These are phyloP conservation scores for Eupeodes corollae DNA, from an alignment of 1,140 invertebrate genomes.

Conservation along the genomic window DNA sequence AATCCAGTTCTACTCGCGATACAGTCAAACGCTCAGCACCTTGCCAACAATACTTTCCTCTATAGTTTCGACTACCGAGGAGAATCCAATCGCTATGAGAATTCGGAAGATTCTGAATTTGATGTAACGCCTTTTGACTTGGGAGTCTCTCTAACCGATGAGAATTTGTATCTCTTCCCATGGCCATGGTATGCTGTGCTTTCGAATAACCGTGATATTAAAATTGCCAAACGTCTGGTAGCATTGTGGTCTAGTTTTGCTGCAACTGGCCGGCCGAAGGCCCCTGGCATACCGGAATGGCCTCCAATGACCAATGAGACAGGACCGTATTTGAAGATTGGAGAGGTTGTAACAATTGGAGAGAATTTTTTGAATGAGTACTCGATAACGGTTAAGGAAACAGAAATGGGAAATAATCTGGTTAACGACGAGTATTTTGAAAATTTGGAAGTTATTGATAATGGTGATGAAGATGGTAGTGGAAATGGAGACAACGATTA, in stretches of 20 bases:
- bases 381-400: constrained; percentile 21
- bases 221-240: constrained; percentile 28
- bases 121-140: constrained; percentile 27
- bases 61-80: constrained; percentile 34
- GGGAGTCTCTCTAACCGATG: constrained; percentile 32
- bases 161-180: constrained; percentile 37
- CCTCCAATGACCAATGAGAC: constrained; percentile 26
- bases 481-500: not conserved
- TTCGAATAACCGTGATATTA: constrained; percentile 25
- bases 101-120: constrained; percentile 11
- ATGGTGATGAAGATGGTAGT: too few species aligned
- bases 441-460: constrained; percentile 10
- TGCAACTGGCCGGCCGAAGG: constrained; percentile 17
- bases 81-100: constrained; percentile 25
- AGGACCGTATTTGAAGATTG: constrained; percentile 30
- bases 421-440: constrained; percentile 31
- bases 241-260: constrained; percentile 33
- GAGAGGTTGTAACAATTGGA: constrained; percentile 18
- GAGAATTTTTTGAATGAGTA: constrained; percentile 32
- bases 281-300: constrained; percentile 20
- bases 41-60: constrained; percentile 28
- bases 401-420: constrained; percentile 19
- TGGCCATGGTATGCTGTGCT: constrained; percentile 23
- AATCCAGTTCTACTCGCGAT: constrained; percentile 30
- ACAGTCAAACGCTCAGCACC: constrained; percentile 31